Conservation (phyloP, 1,140 invertebrate genomes). For the Schlechtendalia chinensis region DNA sequence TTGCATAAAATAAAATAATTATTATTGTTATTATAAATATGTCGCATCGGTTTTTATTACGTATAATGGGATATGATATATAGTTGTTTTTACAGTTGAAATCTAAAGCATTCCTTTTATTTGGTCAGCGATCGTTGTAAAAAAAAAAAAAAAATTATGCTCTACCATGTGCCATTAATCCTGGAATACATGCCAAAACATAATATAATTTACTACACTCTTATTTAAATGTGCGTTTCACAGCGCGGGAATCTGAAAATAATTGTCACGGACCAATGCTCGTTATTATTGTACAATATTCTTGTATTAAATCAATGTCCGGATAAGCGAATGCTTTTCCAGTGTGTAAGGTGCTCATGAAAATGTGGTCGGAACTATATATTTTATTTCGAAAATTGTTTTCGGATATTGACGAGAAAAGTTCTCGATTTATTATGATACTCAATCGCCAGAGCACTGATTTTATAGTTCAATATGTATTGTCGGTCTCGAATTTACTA, state of each 20-base stretch:
- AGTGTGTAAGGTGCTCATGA: too few relatives aligned
- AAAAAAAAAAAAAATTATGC: constrained; percentile 2
- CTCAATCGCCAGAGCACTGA: background rate
- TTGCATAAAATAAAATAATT: background rate
- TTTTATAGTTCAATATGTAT: too few relatives aligned
- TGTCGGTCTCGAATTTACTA: too few relatives aligned
- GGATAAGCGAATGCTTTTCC: background rate
- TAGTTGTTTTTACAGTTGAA: constrained; percentile 18
- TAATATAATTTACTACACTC: constrained; percentile 16
- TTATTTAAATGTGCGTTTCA: background rate
- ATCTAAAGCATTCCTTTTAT: constrained; percentile 20
- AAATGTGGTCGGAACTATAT: too few relatives aligned
- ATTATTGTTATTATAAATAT: background rate
- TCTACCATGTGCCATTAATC: background rate
- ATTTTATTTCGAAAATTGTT: too few relatives aligned
- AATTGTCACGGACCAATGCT: background rate
- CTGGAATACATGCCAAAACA: background rate
- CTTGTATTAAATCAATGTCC: background rate
- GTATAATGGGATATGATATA: constrained; percentile 1
- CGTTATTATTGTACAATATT: background rate
- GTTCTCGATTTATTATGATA: background rate
- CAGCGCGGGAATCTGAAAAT: background rate
- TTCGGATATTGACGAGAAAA: background rate
- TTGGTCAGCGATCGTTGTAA: constrained; percentile 1
- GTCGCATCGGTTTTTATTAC: constrained; percentile 15